Evolutionary conservation across 2,113 vertebrate species (phyloP).

Genomic region (Ahaetulla prasina): DNA sequence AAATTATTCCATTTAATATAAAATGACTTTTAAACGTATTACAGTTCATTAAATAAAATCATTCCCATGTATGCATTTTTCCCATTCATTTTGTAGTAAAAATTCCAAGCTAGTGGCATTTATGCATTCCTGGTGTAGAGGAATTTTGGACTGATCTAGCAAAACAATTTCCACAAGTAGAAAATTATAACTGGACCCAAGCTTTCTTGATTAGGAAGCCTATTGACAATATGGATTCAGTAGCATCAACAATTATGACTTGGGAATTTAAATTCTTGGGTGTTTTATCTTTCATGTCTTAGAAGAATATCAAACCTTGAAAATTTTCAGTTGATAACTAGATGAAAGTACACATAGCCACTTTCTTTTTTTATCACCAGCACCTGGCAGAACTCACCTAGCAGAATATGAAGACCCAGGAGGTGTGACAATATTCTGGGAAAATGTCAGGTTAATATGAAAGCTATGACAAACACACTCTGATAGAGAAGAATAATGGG

Average conservation of each 20-base stretch:
- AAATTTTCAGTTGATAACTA: constrained; percentile 17
- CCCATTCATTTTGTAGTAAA: background rate
- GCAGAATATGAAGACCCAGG: background rate
- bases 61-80: background rate
- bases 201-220: background rate
- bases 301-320: constrained; percentile 8
- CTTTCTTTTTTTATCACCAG: background rate
- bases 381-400: constrained; percentile 23
- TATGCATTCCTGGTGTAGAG: background rate
- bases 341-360: constrained; percentile 39
- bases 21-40: background rate
- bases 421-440: background rate
- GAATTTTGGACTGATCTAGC: accelerated
- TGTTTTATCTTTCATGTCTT: background rate
- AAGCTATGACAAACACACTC: constrained; percentile 52
- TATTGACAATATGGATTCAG: accelerated
- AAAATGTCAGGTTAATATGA: constrained; percentile 33
- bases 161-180: background rate
- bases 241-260: background rate
- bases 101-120: background rate
- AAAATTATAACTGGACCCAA: background rate
- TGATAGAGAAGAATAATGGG: background rate
- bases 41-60: background rate
- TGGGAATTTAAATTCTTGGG: background rate
- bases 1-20: background rate